phyloP scores from a whole-genome alignment of 2,888 invertebrate species.

The Tillus elongatus region DNA sequence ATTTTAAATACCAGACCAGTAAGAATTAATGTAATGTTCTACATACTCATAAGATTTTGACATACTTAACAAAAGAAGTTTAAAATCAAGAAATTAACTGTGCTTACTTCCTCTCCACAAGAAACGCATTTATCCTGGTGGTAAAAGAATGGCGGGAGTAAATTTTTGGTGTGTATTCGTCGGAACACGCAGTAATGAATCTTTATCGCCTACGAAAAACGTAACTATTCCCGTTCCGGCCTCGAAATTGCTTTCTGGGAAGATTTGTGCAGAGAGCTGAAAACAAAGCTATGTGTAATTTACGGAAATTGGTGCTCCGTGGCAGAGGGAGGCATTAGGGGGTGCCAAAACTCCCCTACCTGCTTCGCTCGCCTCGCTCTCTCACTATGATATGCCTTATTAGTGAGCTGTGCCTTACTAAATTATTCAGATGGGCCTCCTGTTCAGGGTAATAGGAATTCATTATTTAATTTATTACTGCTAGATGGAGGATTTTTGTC shows the following conservation, averaged over 20 bases:
- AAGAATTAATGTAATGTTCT: too few species aligned
- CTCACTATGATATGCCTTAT: conserved; percentile 33
- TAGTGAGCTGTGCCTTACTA: conserved; percentile 27
- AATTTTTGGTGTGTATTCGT: conserved; percentile 34
- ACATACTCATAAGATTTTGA: too few species aligned
- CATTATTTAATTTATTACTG: conserved; percentile 26
- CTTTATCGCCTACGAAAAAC: conserved; percentile 44
- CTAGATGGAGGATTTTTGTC: too few species aligned
- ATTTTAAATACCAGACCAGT: too few species aligned
- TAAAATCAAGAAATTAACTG: not conserved
- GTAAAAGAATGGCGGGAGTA: conserved; percentile 19
- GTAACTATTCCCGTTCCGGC: conserved; percentile 37
- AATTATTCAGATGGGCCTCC: conserved; percentile 28
- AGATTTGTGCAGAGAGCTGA: conserved; percentile 45
- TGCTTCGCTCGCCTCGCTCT: conserved; percentile 18
- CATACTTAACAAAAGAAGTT: too few species aligned
- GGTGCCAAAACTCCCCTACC: conserved; percentile 14
- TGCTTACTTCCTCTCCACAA: not conserved
- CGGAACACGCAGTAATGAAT: conserved; percentile 40
- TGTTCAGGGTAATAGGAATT: conserved; percentile 24
- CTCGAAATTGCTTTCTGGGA: conserved; percentile 44
- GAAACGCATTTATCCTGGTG: not conserved
- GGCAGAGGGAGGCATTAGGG: conserved; percentile 28
- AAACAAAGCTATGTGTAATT: conserved; percentile 49
- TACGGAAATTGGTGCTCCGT: conserved; percentile 44